These are phyloP conservation scores for Anguilla pacifica DNA, from an alignment of 2,797 vertebrate genomes.

Conservation along the genomic window DNA sequence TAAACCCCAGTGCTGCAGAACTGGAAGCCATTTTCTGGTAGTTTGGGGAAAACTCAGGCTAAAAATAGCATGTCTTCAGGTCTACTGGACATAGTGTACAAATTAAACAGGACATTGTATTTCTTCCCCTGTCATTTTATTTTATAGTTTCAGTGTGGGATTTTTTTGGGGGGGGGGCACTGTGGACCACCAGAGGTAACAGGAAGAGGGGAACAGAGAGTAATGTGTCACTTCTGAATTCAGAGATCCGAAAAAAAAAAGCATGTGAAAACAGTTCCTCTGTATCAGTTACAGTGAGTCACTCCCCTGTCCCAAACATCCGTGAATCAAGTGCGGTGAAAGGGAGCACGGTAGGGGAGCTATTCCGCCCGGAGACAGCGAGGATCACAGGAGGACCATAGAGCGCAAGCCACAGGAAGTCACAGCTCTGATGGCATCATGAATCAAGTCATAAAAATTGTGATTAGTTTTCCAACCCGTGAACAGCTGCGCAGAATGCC, in stretches of 20 bases:
- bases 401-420: neutral
- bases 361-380: neutral
- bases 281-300: neutral
- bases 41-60: neutral
- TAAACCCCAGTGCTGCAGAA: neutral
- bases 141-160: neutral
- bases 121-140: neutral
- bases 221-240: neutral
- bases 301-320: neutral
- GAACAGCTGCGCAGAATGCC: neutral
- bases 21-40: neutral
- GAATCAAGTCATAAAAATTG: neutral
- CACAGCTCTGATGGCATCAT: neutral
- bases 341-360: neutral
- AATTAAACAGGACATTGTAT: neutral
- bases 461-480: neutral
- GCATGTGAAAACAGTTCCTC: neutral
- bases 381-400: neutral
- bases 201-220: slow-evolving; percentile 4
- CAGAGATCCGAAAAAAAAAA: neutral
- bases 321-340: neutral
- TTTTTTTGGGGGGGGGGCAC: neutral
- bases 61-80: neutral
- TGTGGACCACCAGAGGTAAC: neutral
- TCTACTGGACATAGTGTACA: neutral